Conservation (phyloP, 23 tunicate genomes). For the Halocynthia roretzi region DNA sequence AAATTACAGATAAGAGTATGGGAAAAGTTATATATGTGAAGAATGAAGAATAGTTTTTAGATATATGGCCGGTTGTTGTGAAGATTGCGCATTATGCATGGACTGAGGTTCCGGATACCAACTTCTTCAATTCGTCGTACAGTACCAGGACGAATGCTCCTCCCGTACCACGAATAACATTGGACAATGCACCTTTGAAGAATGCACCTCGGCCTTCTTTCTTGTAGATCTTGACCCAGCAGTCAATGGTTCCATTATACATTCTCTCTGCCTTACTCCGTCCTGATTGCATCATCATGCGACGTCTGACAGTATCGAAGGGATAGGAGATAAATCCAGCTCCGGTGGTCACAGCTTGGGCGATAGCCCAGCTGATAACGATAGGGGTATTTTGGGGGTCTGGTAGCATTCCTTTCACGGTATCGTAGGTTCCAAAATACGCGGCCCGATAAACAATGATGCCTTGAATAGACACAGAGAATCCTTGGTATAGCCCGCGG, state of each 20-base stretch:
- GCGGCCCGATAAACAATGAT: conserved; percentile 88
- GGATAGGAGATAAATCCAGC: conserved; percentile 89
- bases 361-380: conserved; percentile 57
- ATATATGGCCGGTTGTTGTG: too few species aligned
- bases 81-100: too few species aligned
- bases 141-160: conserved; percentile 22
- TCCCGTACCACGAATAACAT: conserved; percentile 46
- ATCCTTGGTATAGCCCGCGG: conserved; percentile 76
- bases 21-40: too few species aligned
- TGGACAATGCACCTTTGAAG: conserved; percentile 89
- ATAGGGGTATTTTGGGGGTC: conserved; percentile 77
- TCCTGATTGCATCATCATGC: conserved; percentile 93
- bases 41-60: too few species aligned
- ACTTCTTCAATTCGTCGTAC: conserved; percentile 10
- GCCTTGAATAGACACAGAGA: conserved; percentile 77
- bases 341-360: conserved; percentile 80
- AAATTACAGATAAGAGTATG: too few species aligned
- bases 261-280: conserved; percentile 50
- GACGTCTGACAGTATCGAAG: conserved; percentile 77
- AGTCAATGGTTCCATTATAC: conserved; percentile 82
- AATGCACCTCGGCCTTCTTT: conserved; percentile 66
- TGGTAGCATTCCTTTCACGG: conserved; percentile 78
- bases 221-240: conserved; percentile 54
- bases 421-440: conserved; percentile 82
- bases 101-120: neutral